Base-by-base conservation (phyloP, 1,140 invertebrate genomes). In the Theocolax elegans region DNA sequence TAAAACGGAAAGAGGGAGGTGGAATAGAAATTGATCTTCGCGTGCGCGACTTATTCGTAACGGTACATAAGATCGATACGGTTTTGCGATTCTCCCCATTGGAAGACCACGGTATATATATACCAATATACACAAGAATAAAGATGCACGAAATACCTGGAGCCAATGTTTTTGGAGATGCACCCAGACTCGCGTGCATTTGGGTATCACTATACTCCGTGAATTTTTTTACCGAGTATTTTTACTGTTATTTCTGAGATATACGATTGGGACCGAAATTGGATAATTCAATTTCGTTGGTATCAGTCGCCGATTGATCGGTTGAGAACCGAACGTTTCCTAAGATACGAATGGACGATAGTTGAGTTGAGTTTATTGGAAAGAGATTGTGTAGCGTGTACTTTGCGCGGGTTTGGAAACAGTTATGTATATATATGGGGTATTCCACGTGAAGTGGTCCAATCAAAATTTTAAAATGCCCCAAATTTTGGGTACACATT, bases 31-130 rank as follows among this genome's bases (percentile, higher is more conserved):
- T 19, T 42, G 60, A 64, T 70, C 25, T 64, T 64, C 53, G 51
- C 68, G 68, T 70, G 68, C 53, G 68, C 59, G 46, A 53, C 21
- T 58, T 63, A 70, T 64, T 64, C 40, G 68, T 70, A 70, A 70
- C 68, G 68, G 68, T 70, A 70, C 60, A 51, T 27, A 51, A 48
- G 38, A 64, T 64, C 59, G 42, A 70, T 69, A 69, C 58, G 58
- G 49, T 69, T 69, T 62, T 15, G 31, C 59, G 59, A 42, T 48
- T 15, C 17, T 56, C 51, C 31, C 29, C 35, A 23, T 12, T n/a
- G 31, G n/a, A 17, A 53, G 27, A 9, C 8, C n/a, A 19, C 40
- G 21, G 40, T 17, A 44, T 6, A 44, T 35, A 48, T n/a, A n/a
- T n/a, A 49, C 40, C 31, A 60, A 35, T n/a, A 17, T 38, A 58